Evolutionary conservation across 2,888 invertebrate species (phyloP).

Genomic region (Tetramorium bicarinatum): DNA sequence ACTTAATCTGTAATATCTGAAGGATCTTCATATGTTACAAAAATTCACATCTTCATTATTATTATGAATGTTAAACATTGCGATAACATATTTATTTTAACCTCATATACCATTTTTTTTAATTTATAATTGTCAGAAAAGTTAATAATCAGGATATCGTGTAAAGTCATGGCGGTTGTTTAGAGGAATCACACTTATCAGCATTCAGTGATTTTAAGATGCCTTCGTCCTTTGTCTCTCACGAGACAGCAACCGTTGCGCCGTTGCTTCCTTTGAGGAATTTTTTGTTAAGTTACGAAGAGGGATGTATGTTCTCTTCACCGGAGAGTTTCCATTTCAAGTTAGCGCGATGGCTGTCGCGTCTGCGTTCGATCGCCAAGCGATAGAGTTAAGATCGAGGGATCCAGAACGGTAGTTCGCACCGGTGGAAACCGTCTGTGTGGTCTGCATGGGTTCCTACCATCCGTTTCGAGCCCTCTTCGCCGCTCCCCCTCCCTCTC

Average conservation of each 20-base stretch:
- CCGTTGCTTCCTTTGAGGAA: background rate
- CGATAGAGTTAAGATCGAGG: constrained; percentile 55
- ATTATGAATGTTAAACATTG: background rate
- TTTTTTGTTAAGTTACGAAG: constrained; percentile 44
- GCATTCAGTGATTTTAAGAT: background rate
- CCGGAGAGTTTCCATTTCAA: constrained; percentile 49
- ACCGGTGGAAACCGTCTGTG: constrained; percentile 71
- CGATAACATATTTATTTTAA: background rate
- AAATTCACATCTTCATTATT: background rate
- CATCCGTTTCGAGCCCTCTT: constrained; percentile 67
- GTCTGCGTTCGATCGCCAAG: constrained; percentile 49
- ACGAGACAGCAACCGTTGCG: background rate
- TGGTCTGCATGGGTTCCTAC: constrained; percentile 70
- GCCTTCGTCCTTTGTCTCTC: background rate
- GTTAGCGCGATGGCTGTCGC: constrained; percentile 50
- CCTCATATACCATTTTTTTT: background rate
- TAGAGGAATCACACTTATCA: background rate
- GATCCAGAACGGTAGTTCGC: constrained; percentile 65
- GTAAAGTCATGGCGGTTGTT: background rate
- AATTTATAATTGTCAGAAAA: background rate
- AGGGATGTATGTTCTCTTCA: background rate
- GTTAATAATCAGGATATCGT: background rate
- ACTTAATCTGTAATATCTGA: background rate
- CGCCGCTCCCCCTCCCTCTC: background rate
- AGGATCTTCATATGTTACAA: background rate